These are phyloP conservation scores for Strix occidentalis DNA, from an alignment of 2,797 vertebrate species.

Conservation along the genomic window DNA sequence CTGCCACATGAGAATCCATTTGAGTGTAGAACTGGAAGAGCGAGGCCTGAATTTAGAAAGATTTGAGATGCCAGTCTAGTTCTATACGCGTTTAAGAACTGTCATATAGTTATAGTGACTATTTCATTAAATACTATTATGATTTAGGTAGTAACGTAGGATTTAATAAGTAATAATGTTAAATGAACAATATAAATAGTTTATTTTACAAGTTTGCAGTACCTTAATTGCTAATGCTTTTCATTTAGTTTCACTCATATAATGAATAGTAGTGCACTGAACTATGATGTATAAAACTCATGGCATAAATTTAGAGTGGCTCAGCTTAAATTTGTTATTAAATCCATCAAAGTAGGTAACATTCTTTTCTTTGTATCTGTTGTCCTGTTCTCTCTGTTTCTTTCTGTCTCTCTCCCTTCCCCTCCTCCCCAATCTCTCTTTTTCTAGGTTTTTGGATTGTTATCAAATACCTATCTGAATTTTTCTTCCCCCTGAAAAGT, in stretches of 20 bases:
- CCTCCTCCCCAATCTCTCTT: not conserved
- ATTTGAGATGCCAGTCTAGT: not conserved
- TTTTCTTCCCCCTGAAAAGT: constrained; percentile 23
- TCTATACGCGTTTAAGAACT: not conserved
- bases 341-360: not conserved
- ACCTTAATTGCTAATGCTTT: not conserved
- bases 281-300: not conserved
- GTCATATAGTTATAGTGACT: not conserved
- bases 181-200: not conserved
- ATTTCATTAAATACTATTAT: not conserved
- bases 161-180: not conserved
- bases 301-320: not conserved
- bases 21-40: not conserved
- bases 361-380: not conserved
- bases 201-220: not conserved
- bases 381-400: constrained; percentile 6
- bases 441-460: constrained; percentile 57
- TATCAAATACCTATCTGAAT: constrained; percentile 44
- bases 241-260: not conserved
- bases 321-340: not conserved
- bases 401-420: not conserved
- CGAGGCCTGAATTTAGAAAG: not conserved
- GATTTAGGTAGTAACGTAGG: not conserved
- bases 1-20: not conserved
- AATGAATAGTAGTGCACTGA: not conserved